Base-by-base conservation (phyloP, 2,888 invertebrate genomes). In the Ischnura elegans region DNA sequence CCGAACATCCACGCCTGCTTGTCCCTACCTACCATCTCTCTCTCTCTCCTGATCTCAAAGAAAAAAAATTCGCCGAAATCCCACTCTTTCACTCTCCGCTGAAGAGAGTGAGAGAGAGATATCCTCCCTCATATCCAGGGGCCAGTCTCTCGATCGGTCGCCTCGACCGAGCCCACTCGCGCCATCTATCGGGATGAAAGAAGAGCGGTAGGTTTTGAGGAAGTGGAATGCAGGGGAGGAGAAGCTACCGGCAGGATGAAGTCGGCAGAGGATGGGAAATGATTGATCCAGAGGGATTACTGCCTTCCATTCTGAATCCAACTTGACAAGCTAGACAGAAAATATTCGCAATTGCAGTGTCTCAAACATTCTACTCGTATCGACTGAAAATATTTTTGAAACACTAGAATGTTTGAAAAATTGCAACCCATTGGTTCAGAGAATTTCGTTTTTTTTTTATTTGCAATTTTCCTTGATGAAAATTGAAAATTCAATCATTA, bases 261-360 rank as follows among this genome's bases (percentile, higher is more conserved):
- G 45, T n/a, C 43, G 90, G 46, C n/a, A 25, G 45, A 86, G 86
- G 42, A 47, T 51, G 51, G 90, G 36, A n/a, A 55, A 61, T 42
- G 90, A 76, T 90, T 90, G 90, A 61, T 61, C 90, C 90, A 90
- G 87, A 87, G 29, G 51, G 43, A 61, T n/a, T 2, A n/a, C 45
- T 36, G 21, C 21, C 43, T 21, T 19, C 45, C 16, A 42, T 5
- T 21, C 2, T 25, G 45, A 46, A 43, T 86, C 42, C 61, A 55
- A 19, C 90, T n/a, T 61, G n/a, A n/a, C n/a, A n/a, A n/a, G n/a
- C n/a, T n/a, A n/a, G n/a, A n/a, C n/a, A n/a, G n/a, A n/a, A n/a
- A n/a, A n/a, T n/a, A n/a, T n/a, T n/a, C n/a, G n/a, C n/a, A n/a
- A n/a, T n/a, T n/a, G n/a, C n/a, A n/a, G n/a, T n/a, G n/a, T n/a